Percentiles rank a stretch among this genome's conserved stretches.
phyloP scores from a whole-genome alignment of 2,888 invertebrate species.

The Myopa testacea region DNA sequence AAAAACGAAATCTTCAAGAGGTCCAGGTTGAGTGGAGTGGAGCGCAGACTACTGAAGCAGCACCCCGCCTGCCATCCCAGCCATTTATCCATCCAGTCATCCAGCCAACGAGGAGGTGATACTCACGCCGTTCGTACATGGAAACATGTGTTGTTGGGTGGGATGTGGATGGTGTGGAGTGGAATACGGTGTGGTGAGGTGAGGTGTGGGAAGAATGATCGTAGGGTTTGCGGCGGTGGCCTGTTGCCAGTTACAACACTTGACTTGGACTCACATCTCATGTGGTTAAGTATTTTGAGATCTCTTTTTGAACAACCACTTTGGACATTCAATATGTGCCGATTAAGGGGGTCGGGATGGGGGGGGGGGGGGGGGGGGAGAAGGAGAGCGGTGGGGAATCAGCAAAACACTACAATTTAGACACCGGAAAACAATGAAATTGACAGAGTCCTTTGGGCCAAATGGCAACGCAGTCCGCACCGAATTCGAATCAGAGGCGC shows the following conservation, averaged over 20 bases:
- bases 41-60: background rate
- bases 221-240: background rate
- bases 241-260: slow-evolving; percentile 13
- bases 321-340: slow-evolving; percentile 13
- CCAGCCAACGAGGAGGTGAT: background rate
- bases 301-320: slow-evolving; percentile 47
- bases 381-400: slow-evolving; percentile 28
- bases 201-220: background rate
- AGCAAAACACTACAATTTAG: slow-evolving; percentile 61
- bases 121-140: background rate
- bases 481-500: background rate
- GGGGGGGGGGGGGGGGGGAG: no score
- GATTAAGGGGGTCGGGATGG: background rate
- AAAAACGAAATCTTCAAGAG: slow-evolving; percentile 25
- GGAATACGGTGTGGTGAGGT: background rate
- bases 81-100: background rate
- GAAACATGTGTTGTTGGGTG: background rate
- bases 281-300: slow-evolving; percentile 50
- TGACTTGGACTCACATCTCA: slow-evolving; percentile 49
- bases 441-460: slow-evolving; percentile 62
- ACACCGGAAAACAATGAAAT: slow-evolving; percentile 68
- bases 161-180: background rate
- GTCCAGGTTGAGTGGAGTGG: background rate
- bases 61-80: background rate
- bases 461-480: slow-evolving; percentile 6